phyloP scores from a whole-genome alignment of 1,140 invertebrate species.

The Cyclina sinensis region DNA sequence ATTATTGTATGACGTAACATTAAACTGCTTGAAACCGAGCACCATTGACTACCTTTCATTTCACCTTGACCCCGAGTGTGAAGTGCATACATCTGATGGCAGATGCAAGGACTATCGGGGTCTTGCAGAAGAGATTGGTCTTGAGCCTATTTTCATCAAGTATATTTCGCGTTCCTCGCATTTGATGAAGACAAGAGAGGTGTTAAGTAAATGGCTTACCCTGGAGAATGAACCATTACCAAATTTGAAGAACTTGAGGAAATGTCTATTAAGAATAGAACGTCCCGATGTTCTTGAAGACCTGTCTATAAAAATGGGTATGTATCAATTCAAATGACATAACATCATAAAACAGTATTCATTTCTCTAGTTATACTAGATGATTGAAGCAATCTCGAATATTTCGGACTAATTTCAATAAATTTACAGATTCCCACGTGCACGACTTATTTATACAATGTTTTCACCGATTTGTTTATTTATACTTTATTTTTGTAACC shows the following conservation, averaged over 20 bases:
- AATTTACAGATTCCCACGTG: no score
- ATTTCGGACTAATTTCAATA: no score
- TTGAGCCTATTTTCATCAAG: conserved; percentile 13
- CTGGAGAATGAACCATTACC: not conserved
- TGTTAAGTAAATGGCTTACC: conserved; percentile 49
- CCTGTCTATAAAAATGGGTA: conserved; percentile 51
- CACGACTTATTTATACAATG: no score
- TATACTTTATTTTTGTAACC: no score
- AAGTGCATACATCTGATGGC: not conserved
- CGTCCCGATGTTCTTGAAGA: conserved; percentile 24
- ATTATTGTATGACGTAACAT: not conserved
- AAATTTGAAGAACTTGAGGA: conserved; percentile 27
- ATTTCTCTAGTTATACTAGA: no score
- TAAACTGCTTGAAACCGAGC: conserved; percentile 24
- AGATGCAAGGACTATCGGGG: conserved; percentile 51
- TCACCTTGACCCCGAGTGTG: conserved; percentile 22
- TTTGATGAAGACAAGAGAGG: conserved; percentile 22
- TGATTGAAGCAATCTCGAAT: no score
- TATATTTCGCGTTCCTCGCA: not conserved
- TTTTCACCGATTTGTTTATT: no score
- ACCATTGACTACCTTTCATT: conserved; percentile 31
- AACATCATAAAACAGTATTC: no score
- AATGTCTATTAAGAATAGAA: conserved; percentile 28
- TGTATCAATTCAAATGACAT: no score
- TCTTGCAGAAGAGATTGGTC: conserved; percentile 26